Conservation (phyloP, 2,113 vertebrate genomes). For the Girardinichthys multiradiatus region DNA sequence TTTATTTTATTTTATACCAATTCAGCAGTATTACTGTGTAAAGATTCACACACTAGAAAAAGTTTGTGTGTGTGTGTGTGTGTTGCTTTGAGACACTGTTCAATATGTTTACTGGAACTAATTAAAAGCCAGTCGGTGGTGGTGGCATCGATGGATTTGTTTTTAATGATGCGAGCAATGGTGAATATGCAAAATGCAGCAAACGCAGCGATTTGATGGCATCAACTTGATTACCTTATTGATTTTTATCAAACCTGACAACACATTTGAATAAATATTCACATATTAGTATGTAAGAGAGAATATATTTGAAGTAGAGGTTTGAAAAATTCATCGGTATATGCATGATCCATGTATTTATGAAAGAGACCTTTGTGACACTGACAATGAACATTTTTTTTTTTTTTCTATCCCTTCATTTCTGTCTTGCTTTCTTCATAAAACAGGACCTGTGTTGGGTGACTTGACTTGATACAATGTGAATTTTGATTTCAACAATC, state of each 20-base stretch:
- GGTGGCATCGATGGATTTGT: slow-evolving; percentile 87
- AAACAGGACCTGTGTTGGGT: too few species aligned
- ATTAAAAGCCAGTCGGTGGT: slow-evolving; percentile 85
- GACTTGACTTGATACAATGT: too few species aligned
- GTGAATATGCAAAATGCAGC: slow-evolving; percentile 82
- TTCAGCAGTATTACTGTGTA: slow-evolving; percentile 39
- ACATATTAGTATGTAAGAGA: slow-evolving; percentile 61
- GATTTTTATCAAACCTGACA: slow-evolving; percentile 78
- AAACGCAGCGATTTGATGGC: slow-evolving; percentile 50
- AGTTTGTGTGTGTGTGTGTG: slow-evolving; percentile 9
- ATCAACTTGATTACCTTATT: slow-evolving; percentile 79
- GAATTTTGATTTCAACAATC: too few species aligned
- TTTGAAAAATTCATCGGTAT: too few species aligned
- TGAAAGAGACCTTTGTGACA: too few species aligned
- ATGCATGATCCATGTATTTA: too few species aligned
- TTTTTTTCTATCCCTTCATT: too few species aligned
- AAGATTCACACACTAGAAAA: slow-evolving; percentile 4
- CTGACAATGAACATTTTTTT: too few species aligned
- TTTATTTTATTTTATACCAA: slow-evolving; percentile 40
- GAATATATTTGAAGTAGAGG: slow-evolving; percentile 23
- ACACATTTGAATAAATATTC: slow-evolving; percentile 83
- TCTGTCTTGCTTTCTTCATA: too few species aligned
- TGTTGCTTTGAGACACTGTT: slow-evolving; percentile 52
- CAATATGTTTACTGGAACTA: slow-evolving; percentile 90
- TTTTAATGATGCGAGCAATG: slow-evolving; percentile 90